Evolutionary conservation across 2,888 invertebrate species (phyloP).

Genomic region (Rhingia campestris): DNA sequence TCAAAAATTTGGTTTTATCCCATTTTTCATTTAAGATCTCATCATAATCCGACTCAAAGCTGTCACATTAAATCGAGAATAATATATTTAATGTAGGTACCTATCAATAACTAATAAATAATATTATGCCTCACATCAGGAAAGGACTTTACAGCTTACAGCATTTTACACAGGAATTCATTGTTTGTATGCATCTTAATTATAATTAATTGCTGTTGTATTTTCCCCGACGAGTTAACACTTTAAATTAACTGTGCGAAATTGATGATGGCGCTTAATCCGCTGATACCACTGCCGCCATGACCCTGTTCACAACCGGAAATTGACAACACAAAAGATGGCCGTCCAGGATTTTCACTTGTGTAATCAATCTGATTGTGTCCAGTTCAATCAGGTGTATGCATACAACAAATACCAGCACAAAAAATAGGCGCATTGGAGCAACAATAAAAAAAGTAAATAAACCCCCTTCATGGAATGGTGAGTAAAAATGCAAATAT

Average conservation of each 20-base stretch:
- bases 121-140: not conserved
- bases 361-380: slow-evolving; percentile 69
- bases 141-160: slow-evolving; percentile 17
- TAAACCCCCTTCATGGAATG: slow-evolving; percentile 4
- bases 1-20: too few relatives aligned
- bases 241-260: slow-evolving; percentile 69
- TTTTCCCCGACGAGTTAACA: slow-evolving; percentile 65
- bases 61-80: not conserved
- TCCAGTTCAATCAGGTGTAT: slow-evolving; percentile 2
- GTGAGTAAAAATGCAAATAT: slow-evolving; percentile 67
- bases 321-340: slow-evolving; percentile 63
- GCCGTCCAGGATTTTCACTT: slow-evolving; percentile 46
- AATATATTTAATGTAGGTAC: not conserved
- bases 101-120: slow-evolving; percentile 19
- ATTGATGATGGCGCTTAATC: slow-evolving; percentile 69
- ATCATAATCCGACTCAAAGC: too few relatives aligned
- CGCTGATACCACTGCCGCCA: slow-evolving; percentile 43
- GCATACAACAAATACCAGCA: not conserved
- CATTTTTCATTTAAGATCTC: too few relatives aligned
- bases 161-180: slow-evolving; percentile 13
- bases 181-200: slow-evolving; percentile 56
- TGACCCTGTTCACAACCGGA: slow-evolving; percentile 41
- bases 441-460: not conserved
- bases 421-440: slow-evolving; percentile 4
- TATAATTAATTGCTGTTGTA: slow-evolving; percentile 67